These are phyloP conservation scores for Parambassis ranga DNA, from an alignment of 2,797 vertebrate genomes.

Conservation along the genomic window DNA sequence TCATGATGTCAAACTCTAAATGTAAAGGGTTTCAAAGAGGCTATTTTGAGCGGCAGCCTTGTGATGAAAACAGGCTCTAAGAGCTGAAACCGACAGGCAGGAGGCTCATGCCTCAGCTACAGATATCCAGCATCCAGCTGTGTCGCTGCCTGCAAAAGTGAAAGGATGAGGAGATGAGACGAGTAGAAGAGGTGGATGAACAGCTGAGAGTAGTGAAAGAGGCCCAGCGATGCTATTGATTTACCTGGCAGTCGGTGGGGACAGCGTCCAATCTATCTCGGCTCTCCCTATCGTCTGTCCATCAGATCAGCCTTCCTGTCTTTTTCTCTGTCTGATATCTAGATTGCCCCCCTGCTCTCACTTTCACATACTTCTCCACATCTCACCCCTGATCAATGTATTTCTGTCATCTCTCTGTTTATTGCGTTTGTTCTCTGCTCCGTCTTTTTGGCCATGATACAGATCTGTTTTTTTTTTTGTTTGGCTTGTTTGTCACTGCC, in stretches of 20 bases:
- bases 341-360: constrained; percentile 13
- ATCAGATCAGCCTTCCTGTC: constrained; percentile 20
- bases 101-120: constrained; percentile 22
- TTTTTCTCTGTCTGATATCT: constrained; percentile 33
- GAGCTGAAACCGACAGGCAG: constrained; percentile 19
- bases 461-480: background rate
- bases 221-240: constrained; percentile 52
- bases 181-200: constrained; percentile 14
- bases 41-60: constrained; percentile 43
- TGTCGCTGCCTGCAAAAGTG: constrained; percentile 24
- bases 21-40: constrained; percentile 25
- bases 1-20: constrained; percentile 15
- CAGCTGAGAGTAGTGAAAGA: constrained; percentile 36
- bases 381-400: constrained; percentile 19
- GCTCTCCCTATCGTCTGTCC: constrained; percentile 45
- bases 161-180: constrained; percentile 21
- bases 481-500: background rate
- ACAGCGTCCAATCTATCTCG: constrained; percentile 51
- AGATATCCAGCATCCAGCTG: constrained; percentile 58
- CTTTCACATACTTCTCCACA: constrained; percentile 3
- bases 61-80: constrained; percentile 29
- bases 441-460: background rate
- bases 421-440: constrained; percentile 14
- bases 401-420: constrained; percentile 25
- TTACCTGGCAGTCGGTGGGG: constrained; percentile 47